Conservation (phyloP, 2,797 vertebrate species). For the Dipus sagitta region DNA sequence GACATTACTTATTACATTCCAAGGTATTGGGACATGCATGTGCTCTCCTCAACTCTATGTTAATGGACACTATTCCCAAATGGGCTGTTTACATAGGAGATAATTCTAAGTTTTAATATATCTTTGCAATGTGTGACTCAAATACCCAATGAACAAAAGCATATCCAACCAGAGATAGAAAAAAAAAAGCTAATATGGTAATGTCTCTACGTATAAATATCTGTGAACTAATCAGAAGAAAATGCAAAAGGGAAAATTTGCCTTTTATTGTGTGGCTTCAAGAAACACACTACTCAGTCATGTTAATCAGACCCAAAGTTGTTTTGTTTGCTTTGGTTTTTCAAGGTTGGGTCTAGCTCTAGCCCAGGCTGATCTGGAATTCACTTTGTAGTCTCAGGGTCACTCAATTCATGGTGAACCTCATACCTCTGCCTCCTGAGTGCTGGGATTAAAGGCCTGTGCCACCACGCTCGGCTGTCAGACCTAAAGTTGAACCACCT, state of each 20-base stretch:
- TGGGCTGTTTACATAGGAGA: background rate
- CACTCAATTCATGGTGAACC: no score
- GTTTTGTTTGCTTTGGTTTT: no score
- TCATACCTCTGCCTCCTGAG: no score
- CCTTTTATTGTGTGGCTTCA: background rate
- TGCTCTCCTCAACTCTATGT: conserved; percentile 19
- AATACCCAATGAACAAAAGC: background rate
- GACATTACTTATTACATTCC: background rate
- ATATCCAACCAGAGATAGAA: background rate
- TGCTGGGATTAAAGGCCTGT: no score
- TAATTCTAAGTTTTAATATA: background rate
- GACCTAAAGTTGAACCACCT: background rate
- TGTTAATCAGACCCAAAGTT: background rate
- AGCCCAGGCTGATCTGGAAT: no score
- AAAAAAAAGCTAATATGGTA: conserved; percentile 44
- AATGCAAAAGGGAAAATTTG: background rate
- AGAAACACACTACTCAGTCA: background rate
- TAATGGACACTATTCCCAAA: conserved; percentile 23
- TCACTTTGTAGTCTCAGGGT: no score
- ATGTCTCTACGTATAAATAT: background rate
- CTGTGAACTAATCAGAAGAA: background rate
- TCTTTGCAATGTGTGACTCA: background rate
- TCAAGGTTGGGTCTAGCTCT: no score
- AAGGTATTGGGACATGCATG: conserved; percentile 2
- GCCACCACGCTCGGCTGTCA: no score